A percentile compares a stretch with the other conserved stretches of the same genome.
phyloP scores from a whole-genome alignment of 2,888 invertebrate genomes.

The Zygaena filipendulae region DNA sequence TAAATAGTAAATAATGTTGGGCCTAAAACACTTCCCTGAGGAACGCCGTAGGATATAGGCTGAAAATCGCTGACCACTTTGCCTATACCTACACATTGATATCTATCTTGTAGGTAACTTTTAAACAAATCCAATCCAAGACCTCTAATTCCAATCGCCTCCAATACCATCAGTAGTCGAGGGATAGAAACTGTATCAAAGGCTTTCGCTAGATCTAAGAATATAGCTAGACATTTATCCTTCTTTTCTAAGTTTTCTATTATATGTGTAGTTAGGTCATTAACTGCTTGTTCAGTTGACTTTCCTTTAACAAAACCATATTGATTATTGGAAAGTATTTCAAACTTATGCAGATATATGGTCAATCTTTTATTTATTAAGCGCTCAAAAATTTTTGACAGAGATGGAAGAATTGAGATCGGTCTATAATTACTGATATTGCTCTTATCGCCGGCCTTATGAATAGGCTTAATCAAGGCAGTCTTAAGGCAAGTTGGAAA shows the following conservation, averaged over 20 bases:
- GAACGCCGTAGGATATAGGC: conserved; percentile 1
- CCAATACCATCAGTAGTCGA: not conserved
- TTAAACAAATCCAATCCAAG: not conserved
- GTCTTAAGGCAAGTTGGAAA: not conserved
- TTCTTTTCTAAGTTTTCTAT: not conserved
- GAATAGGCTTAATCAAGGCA: not conserved
- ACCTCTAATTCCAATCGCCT: not conserved
- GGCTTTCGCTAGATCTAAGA: conserved; percentile 1
- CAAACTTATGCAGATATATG: not conserved
- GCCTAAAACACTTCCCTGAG: conserved; percentile 4
- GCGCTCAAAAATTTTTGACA: not conserved
- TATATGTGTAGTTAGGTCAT: not conserved
- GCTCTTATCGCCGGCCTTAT: not conserved
- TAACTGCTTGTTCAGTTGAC: not conserved
- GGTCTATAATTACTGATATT: not conserved
- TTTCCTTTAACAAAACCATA: not conserved
- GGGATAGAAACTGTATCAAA: conserved; percentile 4
- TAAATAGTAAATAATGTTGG: conserved; percentile 2
- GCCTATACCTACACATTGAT: not conserved
- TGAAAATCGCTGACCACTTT: too few relatives aligned
- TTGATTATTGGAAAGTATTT: not conserved
- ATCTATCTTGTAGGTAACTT: not conserved
- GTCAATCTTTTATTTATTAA: not conserved
- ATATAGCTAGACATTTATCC: not conserved
- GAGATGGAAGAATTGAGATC: not conserved